Percentiles rank a stretch among this genome's conserved stretches.
Conservation (phyloP, 2,888 invertebrate genomes). For the Herminia tarsipennalis region DNA sequence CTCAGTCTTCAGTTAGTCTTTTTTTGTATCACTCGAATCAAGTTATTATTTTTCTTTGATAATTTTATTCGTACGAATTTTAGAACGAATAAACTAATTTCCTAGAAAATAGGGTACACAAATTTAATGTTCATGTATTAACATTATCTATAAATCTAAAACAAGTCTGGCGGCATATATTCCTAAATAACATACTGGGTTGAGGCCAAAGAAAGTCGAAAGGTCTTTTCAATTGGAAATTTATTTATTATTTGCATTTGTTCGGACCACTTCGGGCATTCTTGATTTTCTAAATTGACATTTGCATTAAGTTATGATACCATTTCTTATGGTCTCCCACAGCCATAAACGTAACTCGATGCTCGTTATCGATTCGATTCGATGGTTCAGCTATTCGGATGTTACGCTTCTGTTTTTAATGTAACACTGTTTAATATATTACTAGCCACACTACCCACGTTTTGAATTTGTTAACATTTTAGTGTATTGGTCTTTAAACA, state of each 20-base stretch:
- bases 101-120: too few species aligned
- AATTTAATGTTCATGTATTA: too few species aligned
- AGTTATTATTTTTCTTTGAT: too few species aligned
- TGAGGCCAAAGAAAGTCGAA: constrained; percentile 61
- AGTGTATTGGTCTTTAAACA: constrained; percentile 24
- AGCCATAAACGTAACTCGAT: constrained; percentile 47
- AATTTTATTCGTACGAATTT: too few species aligned
- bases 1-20: too few species aligned
- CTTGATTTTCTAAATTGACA: constrained; percentile 58
- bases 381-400: constrained; percentile 22
- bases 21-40: too few species aligned
- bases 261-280: constrained; percentile 39
- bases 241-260: constrained; percentile 60
- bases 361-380: constrained; percentile 50
- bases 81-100: too few species aligned
- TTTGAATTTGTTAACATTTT: constrained; percentile 26
- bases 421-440: constrained; percentile 34
- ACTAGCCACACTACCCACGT: constrained; percentile 31
- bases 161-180: constrained; percentile 46
- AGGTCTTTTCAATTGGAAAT: constrained; percentile 49
- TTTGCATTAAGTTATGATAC: constrained; percentile 62
- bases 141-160: constrained; percentile 47
- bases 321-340: constrained; percentile 45
- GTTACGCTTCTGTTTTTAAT: constrained; percentile 42
- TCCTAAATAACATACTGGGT: constrained; percentile 28